A percentile compares a stretch with the other conserved stretches of the same genome.
phyloP scores from a whole-genome alignment of 2,113 vertebrate genomes.

The Chrysochloris asiatica region DNA sequence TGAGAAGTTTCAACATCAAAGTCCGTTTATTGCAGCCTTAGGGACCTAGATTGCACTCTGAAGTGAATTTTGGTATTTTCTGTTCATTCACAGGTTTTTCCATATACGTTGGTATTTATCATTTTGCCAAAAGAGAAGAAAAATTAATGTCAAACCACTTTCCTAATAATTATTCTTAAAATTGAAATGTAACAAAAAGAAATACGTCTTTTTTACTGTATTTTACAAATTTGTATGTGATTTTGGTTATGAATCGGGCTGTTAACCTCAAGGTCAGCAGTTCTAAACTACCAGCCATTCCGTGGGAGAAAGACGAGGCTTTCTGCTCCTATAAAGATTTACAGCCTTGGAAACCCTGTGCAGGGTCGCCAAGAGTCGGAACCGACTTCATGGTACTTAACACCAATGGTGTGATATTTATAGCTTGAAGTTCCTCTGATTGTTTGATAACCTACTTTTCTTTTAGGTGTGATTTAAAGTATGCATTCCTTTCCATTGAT shows the following conservation, averaged over 20 bases:
- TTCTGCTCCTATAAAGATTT: too few species aligned
- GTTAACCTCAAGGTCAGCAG: too few species aligned
- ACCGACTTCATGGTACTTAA: too few species aligned
- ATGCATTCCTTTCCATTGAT: neutral
- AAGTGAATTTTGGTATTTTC: conserved; percentile 5
- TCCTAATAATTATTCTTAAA: conserved; percentile 20
- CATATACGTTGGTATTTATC: conserved; percentile 16
- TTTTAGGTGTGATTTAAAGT: conserved; percentile 3
- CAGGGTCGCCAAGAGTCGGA: too few species aligned
- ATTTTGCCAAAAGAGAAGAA: neutral
- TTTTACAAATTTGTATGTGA: neutral
- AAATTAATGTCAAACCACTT: neutral
- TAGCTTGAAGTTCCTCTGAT: neutral
- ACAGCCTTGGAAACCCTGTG: too few species aligned
- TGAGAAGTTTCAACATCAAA: neutral
- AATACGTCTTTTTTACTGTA: neutral
- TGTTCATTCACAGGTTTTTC: neutral
- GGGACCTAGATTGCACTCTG: neutral
- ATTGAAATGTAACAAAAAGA: conserved; percentile 1
- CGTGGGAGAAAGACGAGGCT: too few species aligned
- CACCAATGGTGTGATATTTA: neutral
- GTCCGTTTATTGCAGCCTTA: neutral
- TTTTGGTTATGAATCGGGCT: too few species aligned
- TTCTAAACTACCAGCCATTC: too few species aligned
- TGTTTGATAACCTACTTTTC: neutral